These are phyloP conservation scores for Diorhabda sublineata DNA, from an alignment of 1,140 invertebrate genomes.

Conservation along the genomic window DNA sequence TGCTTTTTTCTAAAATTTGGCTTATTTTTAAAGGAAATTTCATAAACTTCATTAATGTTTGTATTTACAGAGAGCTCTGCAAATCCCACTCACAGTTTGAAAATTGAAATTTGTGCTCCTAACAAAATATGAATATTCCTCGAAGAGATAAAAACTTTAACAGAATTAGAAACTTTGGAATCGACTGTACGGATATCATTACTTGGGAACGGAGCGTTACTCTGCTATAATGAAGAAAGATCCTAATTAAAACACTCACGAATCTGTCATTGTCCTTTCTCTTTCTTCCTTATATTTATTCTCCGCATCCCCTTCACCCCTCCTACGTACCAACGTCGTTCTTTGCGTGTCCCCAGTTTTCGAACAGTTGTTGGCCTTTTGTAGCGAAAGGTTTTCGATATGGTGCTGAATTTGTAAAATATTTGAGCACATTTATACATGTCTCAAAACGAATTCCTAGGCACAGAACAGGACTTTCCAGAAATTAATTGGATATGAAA, in stretches of 20 bases:
- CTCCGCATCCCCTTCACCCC: neutral
- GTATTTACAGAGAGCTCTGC: conserved; percentile 2
- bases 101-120: neutral
- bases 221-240: conserved; percentile 25
- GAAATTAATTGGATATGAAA: no score
- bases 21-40: conserved; percentile 4
- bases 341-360: conserved; percentile 8
- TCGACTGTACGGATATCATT: conserved; percentile 24
- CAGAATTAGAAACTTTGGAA: conserved; percentile 24
- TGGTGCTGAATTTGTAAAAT: neutral
- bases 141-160: conserved; percentile 24
- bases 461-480: neutral
- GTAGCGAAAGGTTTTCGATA: neutral
- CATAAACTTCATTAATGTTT: conserved; percentile 10
- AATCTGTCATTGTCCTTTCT: conserved; percentile 23
- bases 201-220: conserved; percentile 22
- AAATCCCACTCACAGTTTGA: neutral
- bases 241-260: conserved; percentile 26
- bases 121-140: conserved; percentile 17
- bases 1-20: no score
- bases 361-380: conserved; percentile 1
- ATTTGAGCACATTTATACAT: neutral
- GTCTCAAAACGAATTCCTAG: neutral
- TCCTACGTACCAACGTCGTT: neutral
- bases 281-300: conserved; percentile 18